These are phyloP conservation scores for Drosophila mojavensis DNA, from an alignment of 1,140 invertebrate species.

Conservation along the genomic window DNA sequence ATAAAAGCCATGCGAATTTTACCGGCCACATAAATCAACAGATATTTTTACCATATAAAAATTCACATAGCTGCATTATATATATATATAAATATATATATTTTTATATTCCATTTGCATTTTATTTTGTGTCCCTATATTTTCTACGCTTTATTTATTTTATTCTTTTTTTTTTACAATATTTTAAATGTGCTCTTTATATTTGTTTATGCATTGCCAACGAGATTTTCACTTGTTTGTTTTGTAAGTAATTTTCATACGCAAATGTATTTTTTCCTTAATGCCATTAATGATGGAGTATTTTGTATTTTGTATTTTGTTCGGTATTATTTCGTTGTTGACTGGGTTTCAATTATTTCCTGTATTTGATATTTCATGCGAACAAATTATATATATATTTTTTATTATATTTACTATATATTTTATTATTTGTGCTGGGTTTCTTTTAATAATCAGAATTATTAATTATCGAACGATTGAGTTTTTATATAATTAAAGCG, in stretches of 20 bases:
- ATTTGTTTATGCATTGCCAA: conserved; percentile 45
- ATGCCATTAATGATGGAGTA: background rate
- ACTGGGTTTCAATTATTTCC: background rate
- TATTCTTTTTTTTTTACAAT: too few relatives aligned
- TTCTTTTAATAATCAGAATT: too few relatives aligned
- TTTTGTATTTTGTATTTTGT: conserved; percentile 16
- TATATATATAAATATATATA: too few relatives aligned
- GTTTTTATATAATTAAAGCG: background rate
- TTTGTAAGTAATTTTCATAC: conserved; percentile 24
- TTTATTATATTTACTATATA: background rate
- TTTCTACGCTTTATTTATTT: too few relatives aligned
- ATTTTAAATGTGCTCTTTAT: conserved; percentile 35
- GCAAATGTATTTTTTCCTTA: conserved; percentile 19
- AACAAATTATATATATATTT: background rate
- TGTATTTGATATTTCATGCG: too few relatives aligned
- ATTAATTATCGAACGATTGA: background rate
- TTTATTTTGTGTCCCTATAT: conserved; percentile 14
- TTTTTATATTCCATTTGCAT: conserved; percentile 20
- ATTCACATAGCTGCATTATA: too few relatives aligned
- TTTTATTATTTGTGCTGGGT: background rate
- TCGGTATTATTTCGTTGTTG: background rate
- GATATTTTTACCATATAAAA: conserved; percentile 37
- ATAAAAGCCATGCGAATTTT: conserved; percentile 43
- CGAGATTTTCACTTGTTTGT: conserved; percentile 13
- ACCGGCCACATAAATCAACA: conserved; percentile 45